Base-by-base conservation (phyloP, 2,113 vertebrate species). In the Eidolon helvum region DNA sequence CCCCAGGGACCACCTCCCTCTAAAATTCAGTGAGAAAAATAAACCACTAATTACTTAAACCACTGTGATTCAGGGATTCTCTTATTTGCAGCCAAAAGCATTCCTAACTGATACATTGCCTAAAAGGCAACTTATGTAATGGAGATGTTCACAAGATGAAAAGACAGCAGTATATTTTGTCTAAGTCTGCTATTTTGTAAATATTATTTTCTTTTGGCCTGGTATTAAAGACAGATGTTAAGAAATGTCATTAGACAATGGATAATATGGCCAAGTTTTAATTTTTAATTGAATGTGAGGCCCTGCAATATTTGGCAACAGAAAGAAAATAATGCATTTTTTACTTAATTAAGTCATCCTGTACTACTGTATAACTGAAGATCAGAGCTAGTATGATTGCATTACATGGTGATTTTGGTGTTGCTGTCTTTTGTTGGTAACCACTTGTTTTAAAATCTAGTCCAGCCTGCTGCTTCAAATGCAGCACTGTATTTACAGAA, bases 201-300 rank as follows among this genome's bases (percentile, higher is more conserved):
- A 96, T 95, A 97, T 91, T 96, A 83, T 94, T 92, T 97, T 90
- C 80, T 95, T 95, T 85, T 85, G 92, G 61, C 79, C 75, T 86
- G n/a, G 48, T 96, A 94, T 86, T 71, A 94, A 95, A 96, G 84
- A 68, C 85, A 93, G 87, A 97, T 95, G 85, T 94, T 95, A 48
- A 72, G 40, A 95, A 97, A 89, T 88, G 16, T 95, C 92, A 94
- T 96, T 96, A 88, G 48, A 57, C 43, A 79, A 35, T 91, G 48
- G n/a, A 19, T 92, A 33, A 57, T 59, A 59, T 96, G 92, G 92
- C 93, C 92, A 94, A 88, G 19, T 95, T 96, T 96, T 92, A 89
- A 80, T 95, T 96, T 93, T 94, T 96, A 92, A 94, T 96, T 79
- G 92, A 95, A 86, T 43, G 38, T 14, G 48, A 95, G 43, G 38